phyloP scores from a whole-genome alignment of 2,113 vertebrate species.

The Elephantulus edwardii region DNA sequence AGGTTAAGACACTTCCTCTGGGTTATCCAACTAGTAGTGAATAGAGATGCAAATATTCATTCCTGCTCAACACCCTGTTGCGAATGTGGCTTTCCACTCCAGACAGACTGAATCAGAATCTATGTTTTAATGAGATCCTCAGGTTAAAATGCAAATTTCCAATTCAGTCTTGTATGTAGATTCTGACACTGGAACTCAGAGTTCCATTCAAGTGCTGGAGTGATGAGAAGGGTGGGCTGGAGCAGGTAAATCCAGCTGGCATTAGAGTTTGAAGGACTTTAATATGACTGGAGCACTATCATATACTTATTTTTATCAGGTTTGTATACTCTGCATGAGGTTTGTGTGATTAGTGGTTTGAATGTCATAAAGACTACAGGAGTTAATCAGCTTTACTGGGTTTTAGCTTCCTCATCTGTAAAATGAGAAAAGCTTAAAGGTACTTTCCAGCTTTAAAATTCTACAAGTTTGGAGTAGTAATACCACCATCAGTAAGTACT shows the following conservation, averaged over 20 bases:
- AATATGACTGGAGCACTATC: background rate
- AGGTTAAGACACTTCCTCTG: background rate
- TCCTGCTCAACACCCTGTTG: background rate
- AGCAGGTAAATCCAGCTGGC: background rate
- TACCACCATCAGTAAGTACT: background rate
- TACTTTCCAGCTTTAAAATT: background rate
- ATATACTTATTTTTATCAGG: background rate
- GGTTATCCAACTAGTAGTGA: background rate
- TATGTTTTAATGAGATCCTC: background rate
- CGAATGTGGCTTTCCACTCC: background rate
- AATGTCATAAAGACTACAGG: background rate
- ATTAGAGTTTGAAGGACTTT: background rate
- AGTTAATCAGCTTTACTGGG: background rate
- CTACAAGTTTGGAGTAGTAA: background rate
- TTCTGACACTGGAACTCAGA: background rate
- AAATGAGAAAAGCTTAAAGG: slow-evolving; percentile 16
- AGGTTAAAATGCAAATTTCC: background rate
- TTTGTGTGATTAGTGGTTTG: background rate
- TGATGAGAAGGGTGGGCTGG: background rate
- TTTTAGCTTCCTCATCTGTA: slow-evolving; percentile 25
- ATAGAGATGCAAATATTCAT: background rate
- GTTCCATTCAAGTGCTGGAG: background rate
- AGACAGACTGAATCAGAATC: background rate
- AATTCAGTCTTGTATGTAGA: background rate
- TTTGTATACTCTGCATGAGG: background rate